Base-by-base conservation (phyloP, 2,797 vertebrate species). In the Poecilia velifera region DNA sequence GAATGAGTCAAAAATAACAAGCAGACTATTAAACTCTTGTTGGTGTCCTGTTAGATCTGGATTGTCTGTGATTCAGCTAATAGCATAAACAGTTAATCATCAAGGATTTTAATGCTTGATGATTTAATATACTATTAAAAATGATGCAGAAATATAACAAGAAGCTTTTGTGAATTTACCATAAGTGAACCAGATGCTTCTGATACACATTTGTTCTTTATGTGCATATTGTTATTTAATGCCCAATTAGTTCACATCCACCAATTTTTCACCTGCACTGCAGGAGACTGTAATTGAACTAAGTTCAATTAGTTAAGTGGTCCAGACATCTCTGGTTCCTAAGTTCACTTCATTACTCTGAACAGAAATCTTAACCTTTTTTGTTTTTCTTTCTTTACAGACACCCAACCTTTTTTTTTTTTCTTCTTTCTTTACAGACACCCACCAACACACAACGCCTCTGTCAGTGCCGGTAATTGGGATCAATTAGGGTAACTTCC, bases 311-410 rank as follows among this genome's bases (percentile, higher is more conserved):
- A 31, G 31, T 31, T 31, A 31, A 39, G 55, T 1, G 1, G 46
- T 82, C 73, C 4, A 76, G 84, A 83, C 84, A 84, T 74, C 31
- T 34, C 49, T 49, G 46, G 57, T 83, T 78, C 73, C 80, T 76
- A 72, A 80, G 82, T 89, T 88, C 80, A 91, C 89, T 93, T 93
- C 86, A 92, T 94, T 86, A 90, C 74, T 71, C 77, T 57, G 80
- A 90, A 91, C 92, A 92, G 87, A 91, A 91, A 90, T 84, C 86
- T 89, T 94, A 93, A 95, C 94, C 93, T 9, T 94, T 94, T 94
- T 82, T 93, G 1, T 41, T 41, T 39, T 39, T 39, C 34, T 34
- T 34, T 34, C 34, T 39, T 89, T 92, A 87, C 66, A 82, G 80
- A 86, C 74, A 81, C 80, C 79, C 18, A 76, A n/a, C n/a, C n/a